Conservation (phyloP, 2,888 invertebrate species). For the Pherbina coryleti region DNA sequence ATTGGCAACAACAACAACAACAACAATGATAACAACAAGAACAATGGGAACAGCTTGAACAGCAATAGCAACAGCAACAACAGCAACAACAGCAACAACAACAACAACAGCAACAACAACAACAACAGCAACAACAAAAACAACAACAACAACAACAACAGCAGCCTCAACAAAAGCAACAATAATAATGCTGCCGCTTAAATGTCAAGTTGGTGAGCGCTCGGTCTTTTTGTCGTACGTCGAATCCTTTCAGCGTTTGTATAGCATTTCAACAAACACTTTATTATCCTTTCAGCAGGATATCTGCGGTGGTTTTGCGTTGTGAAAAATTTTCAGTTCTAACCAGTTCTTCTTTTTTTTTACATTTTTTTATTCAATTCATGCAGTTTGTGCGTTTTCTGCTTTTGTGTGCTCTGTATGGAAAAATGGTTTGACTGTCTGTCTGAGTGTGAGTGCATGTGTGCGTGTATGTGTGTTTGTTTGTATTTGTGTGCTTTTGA, state of each 20-base stretch:
- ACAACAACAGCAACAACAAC: constrained; percentile 6
- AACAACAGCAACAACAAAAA: background rate
- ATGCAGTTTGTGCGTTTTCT: too few relatives aligned
- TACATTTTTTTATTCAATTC: background rate
- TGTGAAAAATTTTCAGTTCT: too few relatives aligned
- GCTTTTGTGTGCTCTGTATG: background rate
- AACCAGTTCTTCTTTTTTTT: background rate
- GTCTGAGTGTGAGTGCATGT: background rate
- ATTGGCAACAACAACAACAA: constrained; percentile 23
- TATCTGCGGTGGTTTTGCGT: constrained; percentile 12
- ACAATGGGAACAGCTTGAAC: too few relatives aligned
- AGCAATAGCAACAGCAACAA: too few relatives aligned
- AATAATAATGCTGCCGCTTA: constrained; percentile 21
- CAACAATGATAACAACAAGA: constrained; percentile 1
- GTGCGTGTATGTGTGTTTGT: background rate
- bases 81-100: too few relatives aligned
- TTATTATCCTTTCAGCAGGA: constrained; percentile 32
- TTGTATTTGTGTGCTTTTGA: background rate
- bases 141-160: constrained; percentile 13
- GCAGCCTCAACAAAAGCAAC: background rate
- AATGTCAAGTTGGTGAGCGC: constrained; percentile 19
- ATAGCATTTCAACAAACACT: constrained; percentile 30
- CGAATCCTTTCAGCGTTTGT: constrained; percentile 7
- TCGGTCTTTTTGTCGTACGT: background rate
- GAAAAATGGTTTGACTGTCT: background rate